Evolutionary conservation across 37 sponge, comb jelly and placozoan species (phyloP).

Genomic region (Theonella swinhoei): DNA sequence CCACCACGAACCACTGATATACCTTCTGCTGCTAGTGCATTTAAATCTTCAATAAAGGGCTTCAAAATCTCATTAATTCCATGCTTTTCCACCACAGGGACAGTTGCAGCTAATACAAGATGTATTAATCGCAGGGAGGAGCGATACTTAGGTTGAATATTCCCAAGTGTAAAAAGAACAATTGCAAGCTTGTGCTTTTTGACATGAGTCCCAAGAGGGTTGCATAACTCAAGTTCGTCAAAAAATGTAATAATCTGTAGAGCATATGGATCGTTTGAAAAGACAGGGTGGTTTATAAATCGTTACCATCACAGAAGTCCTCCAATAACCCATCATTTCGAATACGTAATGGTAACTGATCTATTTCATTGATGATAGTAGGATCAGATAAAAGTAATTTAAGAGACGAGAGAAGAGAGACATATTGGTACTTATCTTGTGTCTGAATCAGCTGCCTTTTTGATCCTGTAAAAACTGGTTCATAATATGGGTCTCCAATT

Average conservation of each 20-base stretch:
- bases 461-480: conserved; percentile 14
- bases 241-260: conserved; percentile 40
- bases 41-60: conserved; percentile 36
- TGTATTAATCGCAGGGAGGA: conserved; percentile 10
- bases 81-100: conserved; percentile 30
- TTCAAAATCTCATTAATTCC: conserved; percentile 26
- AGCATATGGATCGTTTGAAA: conserved; percentile 21
- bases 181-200: too few species aligned
- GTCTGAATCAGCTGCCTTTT: conserved; percentile 16
- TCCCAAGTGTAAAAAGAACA: conserved; percentile 26
- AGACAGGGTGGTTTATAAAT: conserved; percentile 30
- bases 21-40: conserved; percentile 15
- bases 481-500: conserved; percentile 30
- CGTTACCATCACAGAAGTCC: conserved; percentile 44
- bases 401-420: conserved; percentile 39
- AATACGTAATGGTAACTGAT: background rate
- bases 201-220: conserved; percentile 53
- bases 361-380: conserved; percentile 6
- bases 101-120: conserved; percentile 4
- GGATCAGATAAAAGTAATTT: conserved; percentile 17
- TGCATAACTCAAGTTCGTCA: conserved; percentile 54
- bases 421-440: conserved; percentile 43
- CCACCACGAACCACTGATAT: conserved; percentile 19
- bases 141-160: conserved; percentile 44
- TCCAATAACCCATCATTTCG: conserved; percentile 7